Base-by-base conservation (phyloP, 2,113 vertebrate genomes). In the Oncorhynchus tshawytscha region DNA sequence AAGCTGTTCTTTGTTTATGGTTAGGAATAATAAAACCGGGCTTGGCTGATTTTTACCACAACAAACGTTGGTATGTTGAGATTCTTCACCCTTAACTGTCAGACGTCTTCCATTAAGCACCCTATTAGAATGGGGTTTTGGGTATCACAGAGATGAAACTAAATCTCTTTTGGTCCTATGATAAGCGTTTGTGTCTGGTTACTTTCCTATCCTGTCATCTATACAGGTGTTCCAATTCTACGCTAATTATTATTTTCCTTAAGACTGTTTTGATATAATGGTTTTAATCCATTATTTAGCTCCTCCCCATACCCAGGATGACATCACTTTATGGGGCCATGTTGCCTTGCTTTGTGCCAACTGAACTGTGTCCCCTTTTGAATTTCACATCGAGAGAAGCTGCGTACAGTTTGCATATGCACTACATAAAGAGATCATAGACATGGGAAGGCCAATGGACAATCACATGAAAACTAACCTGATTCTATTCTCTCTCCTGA, bases 1-100 rank as follows among this genome's bases (percentile, higher is more conserved):
- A n/a, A 68, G 96, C 97, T 98, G 97, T 97, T 98, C 96, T 98
- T 96, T 98, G 98, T 99, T 98, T 98, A 98, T 98, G 96, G 96
- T 96, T 96, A 96, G 96, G 96, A 96, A 97, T 96, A 93, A 96
- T 96, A 97, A 97, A 95, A 98, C 95, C 86, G 86, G 97, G 97
- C 97, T 98, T 97, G 96, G 95, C 97, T 97, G 96, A 96, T 97
- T 98, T 98, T 98, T 96, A 97, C 96, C 96, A 96, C 97, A 96
- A 15, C 15, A 51, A 51, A 96, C 94, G 96, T 96, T 94, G 97
- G 97, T 27, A 98, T 98, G 22, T 22, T 16, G 97, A 98, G 81
- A 88, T 98, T 97, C 95, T 97, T 97, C 91, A 90, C 89, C 88
- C 86, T 86, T 88, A 89, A 87, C 89, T 80, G 88, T 83, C 82